phyloP scores from a whole-genome alignment of 2,797 vertebrate species.

The Karalla daura region DNA sequence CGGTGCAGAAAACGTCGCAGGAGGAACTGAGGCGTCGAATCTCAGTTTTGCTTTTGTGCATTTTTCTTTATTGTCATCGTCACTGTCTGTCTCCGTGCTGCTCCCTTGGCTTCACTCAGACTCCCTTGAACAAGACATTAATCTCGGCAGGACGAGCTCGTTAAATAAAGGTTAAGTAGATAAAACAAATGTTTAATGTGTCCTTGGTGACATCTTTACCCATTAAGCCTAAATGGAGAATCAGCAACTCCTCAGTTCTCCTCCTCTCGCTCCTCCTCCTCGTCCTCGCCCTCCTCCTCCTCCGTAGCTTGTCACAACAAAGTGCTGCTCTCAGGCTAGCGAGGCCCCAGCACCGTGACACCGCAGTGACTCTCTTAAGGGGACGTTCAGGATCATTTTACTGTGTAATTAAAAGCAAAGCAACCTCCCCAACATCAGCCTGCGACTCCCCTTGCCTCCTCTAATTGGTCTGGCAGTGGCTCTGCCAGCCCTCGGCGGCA shows the following conservation, averaged over 20 bases:
- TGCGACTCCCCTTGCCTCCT: conserved; percentile 5
- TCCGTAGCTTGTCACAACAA: background rate
- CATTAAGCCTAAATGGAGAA: conserved; percentile 65
- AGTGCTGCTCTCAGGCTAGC: conserved; percentile 16
- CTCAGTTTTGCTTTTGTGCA: conserved; percentile 8
- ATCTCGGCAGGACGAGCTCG: conserved; percentile 59
- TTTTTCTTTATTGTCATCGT: conserved; percentile 26
- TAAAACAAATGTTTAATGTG: conserved; percentile 70
- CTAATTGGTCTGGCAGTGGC: conserved; percentile 51
- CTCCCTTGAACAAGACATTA: conserved; percentile 59
- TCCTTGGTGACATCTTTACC: conserved; percentile 68
- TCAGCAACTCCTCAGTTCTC: conserved; percentile 58
- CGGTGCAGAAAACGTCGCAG: too few species aligned
- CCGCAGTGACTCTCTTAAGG: conserved; percentile 35
- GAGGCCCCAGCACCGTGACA: conserved; percentile 17
- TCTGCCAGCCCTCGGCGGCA: conserved; percentile 13
- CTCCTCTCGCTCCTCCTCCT: too few species aligned
- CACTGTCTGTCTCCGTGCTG: conserved; percentile 5
- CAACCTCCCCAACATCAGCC: conserved; percentile 8
- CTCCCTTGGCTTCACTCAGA: conserved; percentile 50
- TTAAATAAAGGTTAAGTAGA: conserved; percentile 76
- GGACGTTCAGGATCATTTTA: conserved; percentile 62
- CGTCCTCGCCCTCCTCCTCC: conserved; percentile 4
- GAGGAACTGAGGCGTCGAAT: background rate
- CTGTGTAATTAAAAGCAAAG: conserved; percentile 58